Conservation (phyloP, 2,888 invertebrate genomes). For the Tethea ocularis region DNA sequence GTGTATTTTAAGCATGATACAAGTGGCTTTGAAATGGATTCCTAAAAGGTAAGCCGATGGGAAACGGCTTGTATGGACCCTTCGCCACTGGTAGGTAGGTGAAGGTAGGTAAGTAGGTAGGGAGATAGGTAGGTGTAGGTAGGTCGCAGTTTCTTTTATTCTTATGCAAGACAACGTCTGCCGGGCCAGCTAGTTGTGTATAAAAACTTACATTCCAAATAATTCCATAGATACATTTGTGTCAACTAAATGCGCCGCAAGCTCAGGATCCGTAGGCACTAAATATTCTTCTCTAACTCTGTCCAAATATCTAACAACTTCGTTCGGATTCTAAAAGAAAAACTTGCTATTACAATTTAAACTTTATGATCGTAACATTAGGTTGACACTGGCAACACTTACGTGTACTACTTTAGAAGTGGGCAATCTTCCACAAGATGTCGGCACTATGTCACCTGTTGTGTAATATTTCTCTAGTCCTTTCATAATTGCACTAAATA, state of each 20-base stretch:
- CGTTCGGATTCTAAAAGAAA: conserved; percentile 68
- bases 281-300: conserved; percentile 86
- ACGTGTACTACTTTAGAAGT: conserved; percentile 62
- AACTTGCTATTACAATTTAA: not conserved
- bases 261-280: conserved; percentile 75
- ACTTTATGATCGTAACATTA: not conserved
- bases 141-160: no score
- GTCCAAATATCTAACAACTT: conserved; percentile 85
- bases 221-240: conserved; percentile 92
- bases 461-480: conserved; percentile 86
- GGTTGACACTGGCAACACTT: conserved; percentile 28
- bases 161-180: not conserved
- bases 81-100: no score
- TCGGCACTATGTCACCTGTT: conserved; percentile 81
- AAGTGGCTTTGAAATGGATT: no score
- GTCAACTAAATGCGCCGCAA: conserved; percentile 85
- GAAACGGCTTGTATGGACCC: no score
- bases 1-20: no score
- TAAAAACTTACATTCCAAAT: conserved; percentile 90
- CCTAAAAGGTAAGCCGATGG: no score
- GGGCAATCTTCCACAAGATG: conserved; percentile 76
- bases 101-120: no score
- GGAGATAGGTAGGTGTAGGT: no score
- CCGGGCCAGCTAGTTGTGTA: not conserved
- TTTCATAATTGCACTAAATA: conserved; percentile 86